A percentile compares a stretch with the other conserved stretches of the same genome.
Conservation (phyloP, 2,797 vertebrate genomes). For the Champsocephalus gunnari region DNA sequence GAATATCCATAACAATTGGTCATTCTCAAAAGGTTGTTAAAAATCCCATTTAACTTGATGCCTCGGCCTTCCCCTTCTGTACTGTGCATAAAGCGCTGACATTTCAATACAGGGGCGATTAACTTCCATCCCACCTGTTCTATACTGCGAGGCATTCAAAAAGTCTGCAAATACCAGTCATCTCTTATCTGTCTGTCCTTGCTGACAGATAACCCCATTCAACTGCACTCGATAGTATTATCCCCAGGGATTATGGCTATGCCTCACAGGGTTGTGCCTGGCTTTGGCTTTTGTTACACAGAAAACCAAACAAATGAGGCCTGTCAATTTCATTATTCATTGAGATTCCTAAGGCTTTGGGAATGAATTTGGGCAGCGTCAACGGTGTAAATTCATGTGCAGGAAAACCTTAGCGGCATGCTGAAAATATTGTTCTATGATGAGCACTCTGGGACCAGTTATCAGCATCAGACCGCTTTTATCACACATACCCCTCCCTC, state of each 20-base stretch:
- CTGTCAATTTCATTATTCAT: slow-evolving; percentile 70
- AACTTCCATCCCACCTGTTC: slow-evolving; percentile 52
- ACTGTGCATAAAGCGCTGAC: slow-evolving; percentile 13
- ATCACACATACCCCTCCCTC: slow-evolving; percentile 17
- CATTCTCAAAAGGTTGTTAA: slow-evolving; percentile 34
- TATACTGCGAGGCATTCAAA: slow-evolving; percentile 27
- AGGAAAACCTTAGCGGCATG: slow-evolving; percentile 25
- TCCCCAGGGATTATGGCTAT: slow-evolving; percentile 65
- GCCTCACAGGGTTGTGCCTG: slow-evolving; percentile 46
- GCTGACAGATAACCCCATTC: slow-evolving; percentile 73
- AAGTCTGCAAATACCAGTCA: slow-evolving; percentile 62
- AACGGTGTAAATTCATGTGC: slow-evolving; percentile 60
- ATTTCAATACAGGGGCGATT: slow-evolving; percentile 60
- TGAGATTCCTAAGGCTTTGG: slow-evolving; percentile 34
- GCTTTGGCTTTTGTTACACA: slow-evolving; percentile 58
- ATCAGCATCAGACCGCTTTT: slow-evolving; percentile 55
- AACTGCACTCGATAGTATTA: slow-evolving; percentile 53
- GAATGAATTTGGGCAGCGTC: slow-evolving; percentile 17
- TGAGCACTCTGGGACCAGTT: slow-evolving; percentile 43
- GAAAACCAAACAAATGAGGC: slow-evolving; percentile 68
- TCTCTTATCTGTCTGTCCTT: slow-evolving; percentile 60
- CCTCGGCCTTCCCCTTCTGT: slow-evolving; percentile 18
- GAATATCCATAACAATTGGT: slow-evolving; percentile 18
- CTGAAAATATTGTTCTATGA: slow-evolving; percentile 34
- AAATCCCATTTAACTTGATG: slow-evolving; percentile 40